Base-by-base conservation (phyloP, 2,797 vertebrate genomes). In the Pangasius macronema region DNA sequence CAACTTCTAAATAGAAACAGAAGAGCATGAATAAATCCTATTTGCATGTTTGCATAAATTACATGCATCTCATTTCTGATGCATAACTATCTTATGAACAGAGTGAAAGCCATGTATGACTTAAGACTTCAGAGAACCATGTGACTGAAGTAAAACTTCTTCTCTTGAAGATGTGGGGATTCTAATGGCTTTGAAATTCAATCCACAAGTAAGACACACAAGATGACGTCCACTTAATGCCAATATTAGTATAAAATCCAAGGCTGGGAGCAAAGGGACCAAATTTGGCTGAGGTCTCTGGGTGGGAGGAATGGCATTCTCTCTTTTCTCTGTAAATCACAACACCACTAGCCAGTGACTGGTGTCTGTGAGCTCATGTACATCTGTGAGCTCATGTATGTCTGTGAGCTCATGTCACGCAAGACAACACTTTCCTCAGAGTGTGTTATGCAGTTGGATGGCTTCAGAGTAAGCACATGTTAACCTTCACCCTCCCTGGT, bases 1-100 rank as follows among this genome's bases (percentile, higher is more conserved):
- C 65, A 30, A 10, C 30, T 70, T 87, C 39, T 72, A 73, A 82
- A 85, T 53, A 63, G n/a, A 87, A 61, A 65, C 30, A 67, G 36
- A 67, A 22, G 20, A 9, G 57, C 33, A 59, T 63, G 30, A 84
- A 33, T 20, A 87, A 75, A 51, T 53, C 70, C 14, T 4, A 80
- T 85, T 67, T 53, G 30, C 80, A 67, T 77, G 30, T 65, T 87
- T 86, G 27, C 83, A 87, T 77, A 87, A 87, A 84, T 79, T n/a
- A 70, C 73, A 70, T 8, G 51, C 61, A 46, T 55, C 36, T 80
- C 4, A 39, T 49, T 59, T 53, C 3, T 42, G 42, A 85, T 73
- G 27, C 73, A 39, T 76, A 76, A 87, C 67, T 16, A 85, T 75
- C 49, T 65, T 59, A 61, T 76, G 22, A 27, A 82, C 27, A 59